Evolutionary conservation across 1,140 invertebrate species (phyloP), one percentile per base, ranked within the genome.

Genomic region (Rhyacophila brunnea): DNA sequence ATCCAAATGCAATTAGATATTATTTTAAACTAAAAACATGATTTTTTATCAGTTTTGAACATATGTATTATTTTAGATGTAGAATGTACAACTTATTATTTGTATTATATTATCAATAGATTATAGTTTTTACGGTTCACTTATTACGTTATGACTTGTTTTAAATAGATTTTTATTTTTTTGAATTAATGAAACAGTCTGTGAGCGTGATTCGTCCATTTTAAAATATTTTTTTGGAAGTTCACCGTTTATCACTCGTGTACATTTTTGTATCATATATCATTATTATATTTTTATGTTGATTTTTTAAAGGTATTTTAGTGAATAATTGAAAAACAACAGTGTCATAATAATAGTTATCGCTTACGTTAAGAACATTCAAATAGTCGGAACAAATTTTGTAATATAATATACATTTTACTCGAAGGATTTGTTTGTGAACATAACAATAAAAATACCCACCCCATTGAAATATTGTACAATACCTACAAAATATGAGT

Each of bases 171-270:
- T 40, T 40, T 40, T 13, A 13, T 40, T 40, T 40, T 40, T 40
- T 40, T 15, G 11, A 40, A n/a, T 15, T n/a, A 13, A 3, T 40
- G 15, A 40, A 13, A 40, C 11, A 48, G 15, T 48, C 47, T 49
- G 55, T 58, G 55, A 58, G 48, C 35, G 50, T 32, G 38, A 58
- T 58, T 58, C 55, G 55, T 58, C 55, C 55, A 58, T 58, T 58
- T 49, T 43, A 38, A 38, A 51, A 58, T 58, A 42, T 43, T 58
- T 43, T 58, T n/a, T 56, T 38, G 13, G 18, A 10, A 7, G 19
- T 42, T 44, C 10, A 13, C 11, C 5, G 11, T 40, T 40, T 40
- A 40, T n/a, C 11, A 5, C 4, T 13, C 38, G 11, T 58, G 55
- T 58, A 58, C 20, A 58, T 49, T 48, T 13, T 13, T 50, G 46